These are phyloP conservation scores for Melanotus villosus DNA, from an alignment of 2,888 invertebrate species.

Conservation along the genomic window DNA sequence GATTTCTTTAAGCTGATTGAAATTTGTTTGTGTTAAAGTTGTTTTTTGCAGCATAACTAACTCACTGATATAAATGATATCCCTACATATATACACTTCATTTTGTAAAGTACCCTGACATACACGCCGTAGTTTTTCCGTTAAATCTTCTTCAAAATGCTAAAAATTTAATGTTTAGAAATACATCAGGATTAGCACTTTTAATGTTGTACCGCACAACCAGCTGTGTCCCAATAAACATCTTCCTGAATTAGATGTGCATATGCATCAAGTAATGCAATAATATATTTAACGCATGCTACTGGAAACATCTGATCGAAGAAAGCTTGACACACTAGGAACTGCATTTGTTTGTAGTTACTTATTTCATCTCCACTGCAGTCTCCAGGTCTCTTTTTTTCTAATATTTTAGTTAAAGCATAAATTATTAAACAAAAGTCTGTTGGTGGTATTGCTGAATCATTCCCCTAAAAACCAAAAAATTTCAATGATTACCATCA, in stretches of 20 bases:
- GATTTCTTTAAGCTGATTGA: conserved; percentile 12
- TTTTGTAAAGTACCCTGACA: conserved; percentile 3
- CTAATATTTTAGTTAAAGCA: conserved; percentile 35
- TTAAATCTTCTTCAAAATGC: conserved; percentile 29
- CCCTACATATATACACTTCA: conserved; percentile 24
- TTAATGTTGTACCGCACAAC: conserved; percentile 10
- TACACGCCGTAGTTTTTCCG: conserved; percentile 21
- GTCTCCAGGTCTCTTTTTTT: conserved; percentile 15
- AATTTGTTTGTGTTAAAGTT: neutral
- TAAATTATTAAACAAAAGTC: conserved; percentile 26
- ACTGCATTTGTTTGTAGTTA: conserved; percentile 23
- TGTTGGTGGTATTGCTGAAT: neutral
- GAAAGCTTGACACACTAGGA: conserved; percentile 22
- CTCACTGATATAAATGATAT: conserved; percentile 27
- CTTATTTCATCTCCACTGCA: conserved; percentile 10
- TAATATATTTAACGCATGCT: conserved; percentile 21
- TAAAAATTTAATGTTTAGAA: conserved; percentile 6
- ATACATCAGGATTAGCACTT: no score
- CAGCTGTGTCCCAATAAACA: conserved; percentile 24
- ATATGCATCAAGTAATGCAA: conserved; percentile 20
- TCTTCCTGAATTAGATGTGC: conserved; percentile 26
- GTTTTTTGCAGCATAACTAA: conserved; percentile 16
- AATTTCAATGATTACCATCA: neutral
- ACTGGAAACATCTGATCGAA: conserved; percentile 32
- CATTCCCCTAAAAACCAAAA: conserved; percentile 14